Evolutionary conservation across 2,888 invertebrate genomes (phyloP), one percentile per base, ranked within the genome.

Genomic region (Patella caerulea): DNA sequence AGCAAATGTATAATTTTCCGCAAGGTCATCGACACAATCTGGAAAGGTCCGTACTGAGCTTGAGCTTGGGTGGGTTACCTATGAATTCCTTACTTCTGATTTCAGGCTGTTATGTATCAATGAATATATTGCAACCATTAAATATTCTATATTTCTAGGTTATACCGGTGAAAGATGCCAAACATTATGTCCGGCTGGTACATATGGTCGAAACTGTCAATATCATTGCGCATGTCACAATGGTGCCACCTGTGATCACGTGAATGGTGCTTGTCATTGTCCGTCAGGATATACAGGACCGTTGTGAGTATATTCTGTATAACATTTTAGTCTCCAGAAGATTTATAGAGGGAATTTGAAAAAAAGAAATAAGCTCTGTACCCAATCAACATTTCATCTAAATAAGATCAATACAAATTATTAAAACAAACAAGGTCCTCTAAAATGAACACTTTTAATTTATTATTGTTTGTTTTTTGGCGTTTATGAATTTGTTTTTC

Each of bases 161-260:
- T 78, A 72, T 75, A 81, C 74, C 53, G 80, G 82, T 12, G 79
- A 78, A 54, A 78, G 17, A 2, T 76, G 84, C 69, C 78, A 81
- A 53, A 79, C 80, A 2, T 45, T 29, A 5, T 84, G 84, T 56
- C 56, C 29, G 53, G 73, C 73, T 4, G 84, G 84, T 9, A 81
- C 77, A 2, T 79, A 78, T 75, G 86, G 86, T 5, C 75, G 81
- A 7, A 76, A 82, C 55, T 87, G 86, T 76, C 78, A 79, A 14
- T 53, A 76, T n/a, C 71, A 74, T 19, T 87, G 87, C 75, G 72
- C 76, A 3, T 90, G 90, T 81, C 72, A 82, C 71, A 89, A 90
- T 82, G 85, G 85, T 17, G 87, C 84, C 12, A 79, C 75, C 1
- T 87, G 86, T 76, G 81, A 82, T 59, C 76, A 76, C 29, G 77